Conservation (phyloP, 1,140 invertebrate genomes). For the Wasmannia auropunctata region DNA sequence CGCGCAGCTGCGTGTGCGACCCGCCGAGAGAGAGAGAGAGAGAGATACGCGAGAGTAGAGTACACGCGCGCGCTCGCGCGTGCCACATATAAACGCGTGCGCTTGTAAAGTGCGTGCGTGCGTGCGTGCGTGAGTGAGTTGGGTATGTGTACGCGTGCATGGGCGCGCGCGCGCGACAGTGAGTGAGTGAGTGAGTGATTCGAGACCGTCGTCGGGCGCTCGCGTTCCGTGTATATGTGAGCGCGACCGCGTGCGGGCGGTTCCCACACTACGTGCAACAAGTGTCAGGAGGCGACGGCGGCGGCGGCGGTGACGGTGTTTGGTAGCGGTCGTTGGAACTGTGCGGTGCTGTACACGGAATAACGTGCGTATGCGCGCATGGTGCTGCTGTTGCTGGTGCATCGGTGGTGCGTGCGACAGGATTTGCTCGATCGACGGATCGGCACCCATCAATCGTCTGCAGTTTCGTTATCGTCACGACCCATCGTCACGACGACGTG, state of each 20-base stretch:
- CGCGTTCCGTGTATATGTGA: constrained; percentile 66
- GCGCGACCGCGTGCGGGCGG: constrained; percentile 79
- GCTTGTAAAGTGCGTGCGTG: constrained; percentile 78
- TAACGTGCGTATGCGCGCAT: constrained; percentile 64
- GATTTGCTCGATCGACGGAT: constrained; percentile 20
- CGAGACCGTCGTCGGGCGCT: neutral
- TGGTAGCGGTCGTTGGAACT: constrained; percentile 14
- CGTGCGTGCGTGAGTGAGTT: constrained; percentile 41
- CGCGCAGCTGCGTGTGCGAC: constrained; percentile 51
- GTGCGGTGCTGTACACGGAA: neutral
- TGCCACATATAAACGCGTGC: constrained; percentile 44
- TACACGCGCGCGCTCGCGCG: constrained; percentile 2
- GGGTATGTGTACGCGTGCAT: constrained; percentile 33
- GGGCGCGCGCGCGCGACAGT: neutral
- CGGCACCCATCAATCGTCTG: neutral
- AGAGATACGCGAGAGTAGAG: no score
- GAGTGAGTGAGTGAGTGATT: neutral
- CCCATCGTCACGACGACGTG: constrained; percentile 22
- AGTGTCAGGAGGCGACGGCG: constrained; percentile 76
- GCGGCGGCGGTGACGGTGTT: constrained; percentile 15
- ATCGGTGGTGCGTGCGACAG: neutral
- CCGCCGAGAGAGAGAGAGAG: no score
- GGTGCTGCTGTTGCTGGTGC: constrained; percentile 43
- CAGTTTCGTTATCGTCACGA: neutral
- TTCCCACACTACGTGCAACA: constrained; percentile 81